Evolutionary conservation across 2,888 invertebrate genomes (phyloP).

Genomic region (Andricus curvator): DNA sequence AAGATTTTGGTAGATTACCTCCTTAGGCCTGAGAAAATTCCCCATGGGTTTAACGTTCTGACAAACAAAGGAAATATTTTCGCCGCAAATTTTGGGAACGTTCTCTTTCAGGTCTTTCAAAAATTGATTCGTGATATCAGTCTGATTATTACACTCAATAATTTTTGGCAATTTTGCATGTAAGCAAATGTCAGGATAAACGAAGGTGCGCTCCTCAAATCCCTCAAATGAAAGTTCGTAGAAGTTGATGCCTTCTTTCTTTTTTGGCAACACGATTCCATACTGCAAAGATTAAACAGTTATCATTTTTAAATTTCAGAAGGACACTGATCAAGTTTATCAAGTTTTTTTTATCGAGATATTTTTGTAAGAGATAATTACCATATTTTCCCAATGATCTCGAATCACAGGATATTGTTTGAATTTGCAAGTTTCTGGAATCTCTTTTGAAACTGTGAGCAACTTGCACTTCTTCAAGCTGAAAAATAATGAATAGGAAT

Average conservation of each 20-base stretch:
- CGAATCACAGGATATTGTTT: conserved; percentile 68
- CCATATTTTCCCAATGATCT: conserved; percentile 75
- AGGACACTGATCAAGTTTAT: neutral
- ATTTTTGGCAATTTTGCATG: conserved; percentile 54
- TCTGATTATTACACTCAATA: conserved; percentile 48
- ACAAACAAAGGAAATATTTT: conserved; percentile 6
- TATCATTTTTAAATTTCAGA: too few relatives aligned
- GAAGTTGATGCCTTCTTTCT: conserved; percentile 61
- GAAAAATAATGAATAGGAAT: neutral
- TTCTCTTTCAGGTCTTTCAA: conserved; percentile 13
- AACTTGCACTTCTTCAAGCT: conserved; percentile 69
- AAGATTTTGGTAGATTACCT: conserved; percentile 3
- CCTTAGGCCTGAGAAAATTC: neutral
- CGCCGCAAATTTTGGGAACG: neutral
- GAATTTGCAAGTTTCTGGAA: conserved; percentile 65
- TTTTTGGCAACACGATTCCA: conserved; percentile 71
- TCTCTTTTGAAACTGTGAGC: conserved; percentile 62
- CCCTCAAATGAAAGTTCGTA: conserved; percentile 67
- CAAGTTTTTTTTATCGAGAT: neutral
- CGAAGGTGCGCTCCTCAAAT: conserved; percentile 56
- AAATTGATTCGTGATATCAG: conserved; percentile 34
- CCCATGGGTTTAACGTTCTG: neutral
- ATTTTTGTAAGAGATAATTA: conserved; percentile 46
- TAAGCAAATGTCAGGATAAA: conserved; percentile 70
- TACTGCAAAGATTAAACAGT: conserved; percentile 62